Percentiles rank a stretch among this genome's conserved stretches.
phyloP scores from a whole-genome alignment of 2,113 vertebrate species.

The Ictalurus furcatus region DNA sequence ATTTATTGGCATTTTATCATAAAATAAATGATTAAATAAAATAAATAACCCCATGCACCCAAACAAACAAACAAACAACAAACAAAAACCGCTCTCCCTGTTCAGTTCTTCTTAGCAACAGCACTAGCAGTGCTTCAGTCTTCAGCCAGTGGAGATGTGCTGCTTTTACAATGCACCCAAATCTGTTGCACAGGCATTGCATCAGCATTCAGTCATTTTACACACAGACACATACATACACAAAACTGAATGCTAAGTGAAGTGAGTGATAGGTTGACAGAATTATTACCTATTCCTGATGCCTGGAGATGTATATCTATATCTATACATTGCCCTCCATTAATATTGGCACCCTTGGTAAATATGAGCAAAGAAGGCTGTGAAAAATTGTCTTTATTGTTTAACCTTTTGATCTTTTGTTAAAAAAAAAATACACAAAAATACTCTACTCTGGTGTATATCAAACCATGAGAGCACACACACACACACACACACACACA shows the following conservation, averaged over 20 bases:
- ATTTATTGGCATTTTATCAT: not conserved
- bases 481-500: too few relatives aligned
- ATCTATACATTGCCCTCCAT: not conserved
- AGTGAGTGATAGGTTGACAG: not conserved
- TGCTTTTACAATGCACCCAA: slow-evolving; percentile 29
- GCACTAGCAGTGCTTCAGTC: not conserved
- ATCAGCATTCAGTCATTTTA: slow-evolving; percentile 48
- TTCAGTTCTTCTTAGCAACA: slow-evolving; percentile 46
- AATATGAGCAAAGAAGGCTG: too few relatives aligned
- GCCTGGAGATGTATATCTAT: not conserved
- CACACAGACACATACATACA: not conserved
- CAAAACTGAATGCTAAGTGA: not conserved
- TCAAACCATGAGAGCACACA: too few relatives aligned
- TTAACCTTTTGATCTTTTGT: too few relatives aligned
- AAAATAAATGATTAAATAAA: not conserved
- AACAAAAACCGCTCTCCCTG: not conserved
- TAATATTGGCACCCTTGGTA: too few relatives aligned
- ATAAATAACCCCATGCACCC: not conserved
- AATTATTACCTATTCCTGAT: not conserved
- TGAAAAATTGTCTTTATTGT: too few relatives aligned
- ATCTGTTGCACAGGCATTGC: slow-evolving; percentile 53
- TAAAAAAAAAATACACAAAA: too few relatives aligned
- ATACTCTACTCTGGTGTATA: too few relatives aligned
- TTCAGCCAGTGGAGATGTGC: slow-evolving; percentile 35
- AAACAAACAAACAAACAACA: not conserved